Evolutionary conservation across 1,140 invertebrate species (phyloP), one percentile per base, ranked within the genome.

Genomic region (Diabrotica virgifera): DNA sequence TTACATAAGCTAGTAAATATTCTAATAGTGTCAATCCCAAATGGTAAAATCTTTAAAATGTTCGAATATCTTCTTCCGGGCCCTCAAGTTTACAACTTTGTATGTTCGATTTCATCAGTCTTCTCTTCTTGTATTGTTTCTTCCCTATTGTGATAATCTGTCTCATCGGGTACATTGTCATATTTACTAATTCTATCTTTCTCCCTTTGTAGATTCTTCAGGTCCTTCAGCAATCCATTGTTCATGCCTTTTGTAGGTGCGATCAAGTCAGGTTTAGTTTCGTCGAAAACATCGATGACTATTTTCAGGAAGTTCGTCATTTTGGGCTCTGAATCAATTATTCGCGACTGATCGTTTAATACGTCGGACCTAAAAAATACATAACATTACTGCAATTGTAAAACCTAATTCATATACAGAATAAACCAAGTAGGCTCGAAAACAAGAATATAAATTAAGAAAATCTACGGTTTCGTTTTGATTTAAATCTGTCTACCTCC

Each of bases 171-270:
- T 11, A 72, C 64, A 24, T 72, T 72, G 35, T 72, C 71, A 50
- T 72, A 72, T 52, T 63, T 64, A 38, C 71, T 72, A 50, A 70
- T 62, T 36, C 71, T 59, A 11, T 68, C 71, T 50, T 55, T 65
- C 38, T 67, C 65, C 38, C 65, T 52, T 36, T 59, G 68, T 6
- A 62, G 58, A 12, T 65, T 51, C 59, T 62, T 70, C 50, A 70
- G 58, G 50, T 67, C 66, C 24, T 70, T 67, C 9, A 64, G 36
- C 11, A 59, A 54, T 12, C 51, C 59, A 11, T 65, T 38, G 5
- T 52, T 13, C 8, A 53, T 59, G 13, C 14, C 40, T 37, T 53
- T 63, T 37, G 66, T 50, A 51, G 59, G 51, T 6, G 58, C 36
- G 59, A 63, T 64, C 11, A 53, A 60, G 14, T 62, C 63, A 13